Conservation (phyloP, 2,888 invertebrate genomes). For the Galerucella pusilla region DNA sequence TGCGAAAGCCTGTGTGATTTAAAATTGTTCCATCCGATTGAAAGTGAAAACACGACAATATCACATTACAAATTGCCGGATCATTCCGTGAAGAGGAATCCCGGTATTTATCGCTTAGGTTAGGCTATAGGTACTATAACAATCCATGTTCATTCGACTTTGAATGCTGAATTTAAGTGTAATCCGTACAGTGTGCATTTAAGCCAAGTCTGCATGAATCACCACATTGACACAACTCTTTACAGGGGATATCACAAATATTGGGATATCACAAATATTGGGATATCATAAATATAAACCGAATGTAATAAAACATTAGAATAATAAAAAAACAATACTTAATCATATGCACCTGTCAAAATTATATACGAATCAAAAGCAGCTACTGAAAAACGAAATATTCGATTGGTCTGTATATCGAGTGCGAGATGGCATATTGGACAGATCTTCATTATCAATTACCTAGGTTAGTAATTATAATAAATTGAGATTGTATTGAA, state of each 20-base stretch:
- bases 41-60: constrained; percentile 32
- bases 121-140: constrained; percentile 24
- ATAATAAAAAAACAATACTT: too few species aligned
- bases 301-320: too few species aligned
- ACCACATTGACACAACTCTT: constrained; percentile 22
- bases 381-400: too few species aligned
- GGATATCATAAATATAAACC: too few species aligned
- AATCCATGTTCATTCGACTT: constrained; percentile 25
- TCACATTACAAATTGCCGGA: constrained; percentile 29
- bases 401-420: too few species aligned
- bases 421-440: too few species aligned
- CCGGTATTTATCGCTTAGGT: constrained; percentile 23
- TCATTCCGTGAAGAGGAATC: constrained; percentile 24
- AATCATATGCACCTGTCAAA: too few species aligned
- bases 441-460: too few species aligned
- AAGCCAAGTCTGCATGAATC: constrained; percentile 25
- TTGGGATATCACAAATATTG: too few species aligned
- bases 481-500: too few species aligned
- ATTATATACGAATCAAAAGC: too few species aligned
- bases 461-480: too few species aligned
- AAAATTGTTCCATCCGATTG: constrained; percentile 16
- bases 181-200: constrained; percentile 26
- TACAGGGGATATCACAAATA: background rate
- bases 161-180: constrained; percentile 22
- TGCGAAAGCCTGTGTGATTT: background rate